Evolutionary conservation across 2,113 vertebrate genomes (phyloP), one percentile per base, ranked within the genome.

Genomic region (Passer domesticus): DNA sequence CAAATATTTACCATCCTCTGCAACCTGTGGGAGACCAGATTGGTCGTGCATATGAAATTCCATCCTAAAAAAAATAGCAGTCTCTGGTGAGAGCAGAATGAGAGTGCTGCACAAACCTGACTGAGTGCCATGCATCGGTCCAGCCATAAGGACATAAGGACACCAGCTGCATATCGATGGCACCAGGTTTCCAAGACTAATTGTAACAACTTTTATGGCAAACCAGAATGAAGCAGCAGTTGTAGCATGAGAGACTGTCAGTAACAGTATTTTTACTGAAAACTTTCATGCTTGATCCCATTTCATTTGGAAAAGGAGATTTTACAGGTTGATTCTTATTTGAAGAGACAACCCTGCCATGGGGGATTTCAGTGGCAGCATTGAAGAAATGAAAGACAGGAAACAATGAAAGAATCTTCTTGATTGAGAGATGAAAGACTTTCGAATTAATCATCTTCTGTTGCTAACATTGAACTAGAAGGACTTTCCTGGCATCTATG

Each of bases 331-430:
- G 55, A 93, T 90, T 94, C 58, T 80, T 74, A 95, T 91, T 63
- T 92, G 72, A 95, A 94, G 75, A 93, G 85, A 95, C 85, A 96
- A 22, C 47, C 11, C 31, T 92, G 82, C 87, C 93, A 43, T 3
- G 11, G 50, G 43, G 33, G 31, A 95, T 95, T 95, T 93, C 46
- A 86, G 52, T 10, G 12, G 27, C 63, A 81, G 72, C 52, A 58
- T 3, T 94, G 85, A 90, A 94, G 75, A 95, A 88, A 16, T 63
- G 17, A 59, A 88, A 91, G 78, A 80, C 70, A 83, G 82, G 44
- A 94, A 94, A 85, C 75, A 94, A 91, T 80, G 47, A 90, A 64
- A 80, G 50, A 93, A 86, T 44, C 39, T 58, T 74, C 68, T 86
- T 90, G 70, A 93, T 11, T 85, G 78, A 93, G 75, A 79, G 63